Percentiles rank a stretch among this genome's conserved stretches.
Evolutionary conservation across 2,888 invertebrate species (phyloP).

Genomic region (Nephrotoma appendiculata): DNA sequence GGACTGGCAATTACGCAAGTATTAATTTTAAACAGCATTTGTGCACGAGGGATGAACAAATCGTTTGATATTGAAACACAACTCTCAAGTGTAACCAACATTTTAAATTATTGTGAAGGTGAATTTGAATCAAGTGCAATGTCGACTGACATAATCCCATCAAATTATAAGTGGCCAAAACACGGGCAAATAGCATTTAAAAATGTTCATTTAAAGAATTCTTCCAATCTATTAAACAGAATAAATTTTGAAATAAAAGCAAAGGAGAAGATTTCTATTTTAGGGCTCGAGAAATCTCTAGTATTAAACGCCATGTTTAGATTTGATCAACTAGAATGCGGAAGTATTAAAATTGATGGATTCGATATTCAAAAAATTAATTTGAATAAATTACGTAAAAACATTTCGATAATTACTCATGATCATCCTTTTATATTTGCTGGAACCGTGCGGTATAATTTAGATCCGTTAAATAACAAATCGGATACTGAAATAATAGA

Average conservation of each 20-base stretch:
- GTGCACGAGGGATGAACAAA: background rate
- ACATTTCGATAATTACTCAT: background rate
- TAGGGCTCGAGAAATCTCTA: background rate
- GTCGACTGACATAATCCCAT: background rate
- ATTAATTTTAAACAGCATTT: background rate
- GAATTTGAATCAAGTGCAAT: background rate
- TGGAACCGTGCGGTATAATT: background rate
- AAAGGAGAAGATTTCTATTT: background rate
- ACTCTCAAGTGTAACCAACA: background rate
- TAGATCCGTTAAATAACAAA: background rate
- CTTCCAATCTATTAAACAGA: background rate
- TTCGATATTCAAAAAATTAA: background rate
- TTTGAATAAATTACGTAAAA: background rate
- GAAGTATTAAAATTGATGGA: background rate
- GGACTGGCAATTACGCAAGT: background rate
- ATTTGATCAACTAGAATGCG: background rate
- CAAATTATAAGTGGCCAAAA: background rate
- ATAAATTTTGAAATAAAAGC: background rate
- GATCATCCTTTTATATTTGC: background rate
- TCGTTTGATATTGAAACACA: background rate
- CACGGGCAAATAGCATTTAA: background rate
- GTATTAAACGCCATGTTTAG: background rate
- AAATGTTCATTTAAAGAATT: background rate
- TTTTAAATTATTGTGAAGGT: background rate
- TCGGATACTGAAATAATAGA: background rate